Conservation (phyloP, 2,888 invertebrate genomes). For the Tiphia femorata region DNA sequence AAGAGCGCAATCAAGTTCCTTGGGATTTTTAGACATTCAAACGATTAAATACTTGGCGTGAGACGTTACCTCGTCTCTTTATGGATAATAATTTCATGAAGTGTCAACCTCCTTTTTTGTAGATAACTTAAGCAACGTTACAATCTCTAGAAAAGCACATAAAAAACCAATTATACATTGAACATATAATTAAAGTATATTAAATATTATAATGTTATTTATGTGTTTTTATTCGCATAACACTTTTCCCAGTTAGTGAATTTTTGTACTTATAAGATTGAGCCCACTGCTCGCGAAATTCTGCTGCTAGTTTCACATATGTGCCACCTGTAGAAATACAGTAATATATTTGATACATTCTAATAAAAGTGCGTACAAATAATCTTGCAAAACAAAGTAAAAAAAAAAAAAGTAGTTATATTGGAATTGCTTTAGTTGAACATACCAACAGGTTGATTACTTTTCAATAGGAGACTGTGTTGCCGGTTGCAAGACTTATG, state of each 20-base stretch:
- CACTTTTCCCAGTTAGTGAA: constrained; percentile 27
- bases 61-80: too few species aligned
- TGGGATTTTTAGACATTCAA: too few species aligned
- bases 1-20: too few species aligned
- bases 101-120: too few species aligned
- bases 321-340: constrained; percentile 76
- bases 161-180: too few species aligned
- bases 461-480: constrained; percentile 41
- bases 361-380: background rate
- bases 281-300: constrained; percentile 77
- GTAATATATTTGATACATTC: background rate
- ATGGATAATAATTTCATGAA: too few species aligned
- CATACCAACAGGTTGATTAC: constrained; percentile 56
- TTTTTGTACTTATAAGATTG: constrained; percentile 58
- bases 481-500: constrained; percentile 48
- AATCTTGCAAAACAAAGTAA: background rate
- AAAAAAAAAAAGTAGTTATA: background rate
- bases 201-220: constrained; percentile 18
- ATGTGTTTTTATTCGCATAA: constrained; percentile 8
- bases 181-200: background rate
- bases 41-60: too few species aligned
- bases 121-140: too few species aligned
- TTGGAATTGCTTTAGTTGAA: background rate
- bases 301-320: constrained; percentile 81
- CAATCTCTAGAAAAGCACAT: too few species aligned